Evolutionary conservation across 2,888 invertebrate genomes (phyloP).

Genomic region (Eupithecia subfuscata): DNA sequence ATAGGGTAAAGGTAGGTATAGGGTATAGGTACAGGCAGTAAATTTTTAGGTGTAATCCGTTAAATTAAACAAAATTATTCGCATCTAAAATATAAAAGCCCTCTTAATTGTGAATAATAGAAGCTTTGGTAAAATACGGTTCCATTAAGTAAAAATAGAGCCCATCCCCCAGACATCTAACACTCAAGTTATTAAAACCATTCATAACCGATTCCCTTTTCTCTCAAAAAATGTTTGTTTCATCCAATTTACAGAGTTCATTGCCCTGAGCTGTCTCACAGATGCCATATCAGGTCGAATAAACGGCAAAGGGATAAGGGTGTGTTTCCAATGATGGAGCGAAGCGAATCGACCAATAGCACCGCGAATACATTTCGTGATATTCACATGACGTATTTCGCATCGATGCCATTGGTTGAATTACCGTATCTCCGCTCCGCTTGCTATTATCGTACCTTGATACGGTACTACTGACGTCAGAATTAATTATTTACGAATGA

Average conservation of each 20-base stretch:
- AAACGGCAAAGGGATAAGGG: constrained; percentile 1
- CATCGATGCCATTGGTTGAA: neutral
- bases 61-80: neutral
- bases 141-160: neutral
- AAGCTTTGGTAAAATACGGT: neutral
- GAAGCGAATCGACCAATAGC: neutral
- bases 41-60: neutral
- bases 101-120: neutral
- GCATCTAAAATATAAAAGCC: neutral
- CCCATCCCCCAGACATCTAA: neutral
- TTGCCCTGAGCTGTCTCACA: constrained; percentile 4
- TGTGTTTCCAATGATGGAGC: neutral
- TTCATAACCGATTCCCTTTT: constrained; percentile 18
- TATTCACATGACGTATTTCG: neutral
- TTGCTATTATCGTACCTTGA: neutral
- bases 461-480: neutral
- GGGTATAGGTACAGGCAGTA: too few relatives aligned
- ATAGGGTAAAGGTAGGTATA: too few relatives aligned
- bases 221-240: constrained; percentile 10
- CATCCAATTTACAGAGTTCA: constrained; percentile 12
- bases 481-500: neutral
- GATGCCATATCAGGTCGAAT: constrained; percentile 8
- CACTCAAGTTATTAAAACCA: constrained; percentile 11
- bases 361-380: neutral
- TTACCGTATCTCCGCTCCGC: neutral